phyloP scores from a whole-genome alignment of 2,888 invertebrate genomes.

The Melolontha melolontha region DNA sequence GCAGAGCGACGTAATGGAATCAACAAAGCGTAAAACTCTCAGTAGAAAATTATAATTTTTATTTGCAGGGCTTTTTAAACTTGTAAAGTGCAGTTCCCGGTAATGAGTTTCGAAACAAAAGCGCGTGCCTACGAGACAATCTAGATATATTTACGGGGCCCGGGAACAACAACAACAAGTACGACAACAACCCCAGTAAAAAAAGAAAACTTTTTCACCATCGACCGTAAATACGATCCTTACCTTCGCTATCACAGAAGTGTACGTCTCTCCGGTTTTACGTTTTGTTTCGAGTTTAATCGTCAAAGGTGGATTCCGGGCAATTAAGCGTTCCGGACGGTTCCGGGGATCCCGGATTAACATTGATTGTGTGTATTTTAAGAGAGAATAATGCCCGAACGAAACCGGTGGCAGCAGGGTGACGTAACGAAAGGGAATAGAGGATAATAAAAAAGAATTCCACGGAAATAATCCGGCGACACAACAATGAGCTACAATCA shows the following conservation, averaged over 20 bases:
- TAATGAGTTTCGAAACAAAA: slow-evolving; percentile 58
- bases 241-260: slow-evolving; percentile 22
- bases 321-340: slow-evolving; percentile 53
- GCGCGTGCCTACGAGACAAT: slow-evolving; percentile 34
- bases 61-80: slow-evolving; percentile 56
- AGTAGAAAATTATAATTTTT: slow-evolving; percentile 57
- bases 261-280: slow-evolving; percentile 9
- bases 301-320: slow-evolving; percentile 57
- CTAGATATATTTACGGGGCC: no score
- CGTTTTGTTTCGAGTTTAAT: slow-evolving; percentile 51
- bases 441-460: slow-evolving; percentile 43
- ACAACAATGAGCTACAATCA: slow-evolving; percentile 60
- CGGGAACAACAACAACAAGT: no score
- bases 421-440: slow-evolving; percentile 2
- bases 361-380: slow-evolving; percentile 43
- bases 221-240: slow-evolving; percentile 51
- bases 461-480: slow-evolving; percentile 34
- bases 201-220: slow-evolving; percentile 49
- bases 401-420: slow-evolving; percentile 6
- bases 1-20: slow-evolving; percentile 45
- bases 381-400: not conserved
- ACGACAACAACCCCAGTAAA: slow-evolving; percentile 26
- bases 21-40: slow-evolving; percentile 55
- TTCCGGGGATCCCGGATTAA: slow-evolving; percentile 46
- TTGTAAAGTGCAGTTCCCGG: slow-evolving; percentile 55